Conservation (phyloP, 1,140 invertebrate species). For the Drepana arcuata region DNA sequence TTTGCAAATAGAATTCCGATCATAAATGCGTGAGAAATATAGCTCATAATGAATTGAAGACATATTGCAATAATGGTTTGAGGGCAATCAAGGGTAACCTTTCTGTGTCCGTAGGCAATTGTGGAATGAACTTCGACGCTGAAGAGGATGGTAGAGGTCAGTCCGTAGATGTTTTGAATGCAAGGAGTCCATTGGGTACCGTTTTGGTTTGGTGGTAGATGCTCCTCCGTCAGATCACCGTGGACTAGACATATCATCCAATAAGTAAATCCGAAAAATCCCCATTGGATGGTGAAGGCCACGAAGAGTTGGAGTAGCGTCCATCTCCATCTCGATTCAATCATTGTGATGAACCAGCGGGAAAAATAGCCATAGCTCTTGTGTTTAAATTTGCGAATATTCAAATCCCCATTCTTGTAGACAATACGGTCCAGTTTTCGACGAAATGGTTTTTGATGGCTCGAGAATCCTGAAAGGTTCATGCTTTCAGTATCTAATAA, state of each 20-base stretch:
- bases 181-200: constrained; percentile 83
- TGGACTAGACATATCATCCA: constrained; percentile 91
- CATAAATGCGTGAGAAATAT: constrained; percentile 89
- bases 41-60: constrained; percentile 94
- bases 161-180: constrained; percentile 83
- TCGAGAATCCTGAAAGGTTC: constrained; percentile 8
- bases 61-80: constrained; percentile 96
- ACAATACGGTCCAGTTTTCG: constrained; percentile 75
- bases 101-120: constrained; percentile 83
- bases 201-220: constrained; percentile 76
- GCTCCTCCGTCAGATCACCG: constrained; percentile 84
- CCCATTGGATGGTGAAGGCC: constrained; percentile 90
- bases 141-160: constrained; percentile 90
- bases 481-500: no score
- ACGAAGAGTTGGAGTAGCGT: constrained; percentile 92
- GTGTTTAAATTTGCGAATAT: constrained; percentile 84
- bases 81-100: constrained; percentile 91
- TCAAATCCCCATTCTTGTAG: constrained; percentile 94
- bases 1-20: constrained; percentile 88
- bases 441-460: constrained; percentile 16
- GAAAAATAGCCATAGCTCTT: constrained; percentile 82
- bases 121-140: constrained; percentile 93
- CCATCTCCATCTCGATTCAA: constrained; percentile 95
- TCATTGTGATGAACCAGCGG: constrained; percentile 84
- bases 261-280: constrained; percentile 90